Conservation (phyloP, 2,797 vertebrate genomes). For the Hapalemur alaotrensis region DNA sequence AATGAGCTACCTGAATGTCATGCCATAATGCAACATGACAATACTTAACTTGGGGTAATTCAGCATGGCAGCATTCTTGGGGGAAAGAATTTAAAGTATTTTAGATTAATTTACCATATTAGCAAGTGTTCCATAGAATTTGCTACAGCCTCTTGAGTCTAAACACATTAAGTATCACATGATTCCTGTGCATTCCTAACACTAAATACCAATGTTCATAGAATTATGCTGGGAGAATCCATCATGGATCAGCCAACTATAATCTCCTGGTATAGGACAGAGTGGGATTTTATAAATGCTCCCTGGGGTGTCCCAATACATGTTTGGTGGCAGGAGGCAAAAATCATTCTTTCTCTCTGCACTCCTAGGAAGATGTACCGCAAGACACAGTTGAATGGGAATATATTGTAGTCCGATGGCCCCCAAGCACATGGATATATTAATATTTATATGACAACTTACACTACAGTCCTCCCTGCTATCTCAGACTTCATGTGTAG, state of each 20-base stretch:
- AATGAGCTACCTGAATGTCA: conserved; percentile 15
- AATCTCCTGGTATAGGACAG: neutral
- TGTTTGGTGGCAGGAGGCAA: neutral
- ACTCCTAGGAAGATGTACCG: neutral
- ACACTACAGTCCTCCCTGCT: neutral
- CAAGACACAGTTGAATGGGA: neutral
- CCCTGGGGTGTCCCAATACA: neutral
- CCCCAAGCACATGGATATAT: neutral
- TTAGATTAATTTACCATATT: conserved; percentile 35
- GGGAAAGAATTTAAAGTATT: conserved; percentile 44
- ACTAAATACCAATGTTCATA: neutral
- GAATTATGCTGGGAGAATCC: neutral
- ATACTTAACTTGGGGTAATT: conserved; percentile 13
- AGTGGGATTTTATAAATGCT: neutral
- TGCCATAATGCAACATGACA: neutral
- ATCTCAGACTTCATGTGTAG: neutral
- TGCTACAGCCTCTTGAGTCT: neutral
- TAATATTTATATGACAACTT: neutral
- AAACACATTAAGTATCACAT: neutral
- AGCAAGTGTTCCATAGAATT: neutral
- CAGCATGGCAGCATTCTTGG: neutral
- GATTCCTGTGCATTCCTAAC: neutral
- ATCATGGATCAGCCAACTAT: neutral
- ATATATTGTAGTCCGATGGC: neutral
- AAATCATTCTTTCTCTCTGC: conserved; percentile 20